Conservation (phyloP, 2,113 vertebrate species). For the Pseudorhombus dupliciocellatus region DNA sequence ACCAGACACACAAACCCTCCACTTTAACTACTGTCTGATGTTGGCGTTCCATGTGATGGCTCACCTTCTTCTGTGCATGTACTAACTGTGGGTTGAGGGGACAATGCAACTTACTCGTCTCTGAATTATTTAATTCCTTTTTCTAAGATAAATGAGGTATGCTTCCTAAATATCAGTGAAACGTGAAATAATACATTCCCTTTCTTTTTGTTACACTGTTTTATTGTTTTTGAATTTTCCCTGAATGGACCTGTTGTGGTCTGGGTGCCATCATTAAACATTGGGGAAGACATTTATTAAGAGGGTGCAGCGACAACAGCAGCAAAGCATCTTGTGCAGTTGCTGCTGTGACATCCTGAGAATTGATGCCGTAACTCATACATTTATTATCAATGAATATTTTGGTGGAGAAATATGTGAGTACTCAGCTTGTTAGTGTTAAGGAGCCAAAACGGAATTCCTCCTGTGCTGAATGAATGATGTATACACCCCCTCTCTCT, state of each 20-base stretch:
- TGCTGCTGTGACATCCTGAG: not conserved
- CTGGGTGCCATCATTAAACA: not conserved
- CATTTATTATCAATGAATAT: constrained; percentile 1
- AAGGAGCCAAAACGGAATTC: not conserved
- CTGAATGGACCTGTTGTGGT: not conserved
- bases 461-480: not conserved
- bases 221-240: not conserved
- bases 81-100: constrained; percentile 38
- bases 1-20: not conserved
- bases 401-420: not conserved
- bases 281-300: not conserved
- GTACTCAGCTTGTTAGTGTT: not conserved
- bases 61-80: constrained; percentile 67
- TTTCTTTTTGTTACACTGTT: not conserved
- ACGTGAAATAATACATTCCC: not conserved
- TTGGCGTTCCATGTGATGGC: not conserved
- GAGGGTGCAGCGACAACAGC: not conserved
- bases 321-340: not conserved
- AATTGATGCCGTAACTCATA: constrained; percentile 5
- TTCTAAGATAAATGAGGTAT: too few species aligned
- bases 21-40: not conserved
- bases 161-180: not conserved
- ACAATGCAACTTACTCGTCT: not conserved
- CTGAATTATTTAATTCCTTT: not conserved
- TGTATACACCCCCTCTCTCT: not conserved